These are phyloP conservation scores for Talpa occidentalis DNA, from an alignment of 2,113 vertebrate species.

Conservation along the genomic window DNA sequence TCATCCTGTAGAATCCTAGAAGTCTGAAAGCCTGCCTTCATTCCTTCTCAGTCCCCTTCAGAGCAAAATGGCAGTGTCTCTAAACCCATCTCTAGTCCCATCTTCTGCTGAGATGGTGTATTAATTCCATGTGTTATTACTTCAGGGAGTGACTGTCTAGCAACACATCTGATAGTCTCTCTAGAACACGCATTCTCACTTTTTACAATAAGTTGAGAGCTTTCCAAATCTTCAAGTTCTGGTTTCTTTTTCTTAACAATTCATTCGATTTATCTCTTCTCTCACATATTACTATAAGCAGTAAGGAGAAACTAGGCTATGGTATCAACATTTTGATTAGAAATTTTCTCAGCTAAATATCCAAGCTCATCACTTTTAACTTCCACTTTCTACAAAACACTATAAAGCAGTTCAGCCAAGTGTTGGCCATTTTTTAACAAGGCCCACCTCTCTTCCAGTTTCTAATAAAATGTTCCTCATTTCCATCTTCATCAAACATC, in stretches of 20 bases:
- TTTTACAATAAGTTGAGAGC: neutral
- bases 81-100: neutral
- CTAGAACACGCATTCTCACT: neutral
- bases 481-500: neutral
- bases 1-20: neutral
- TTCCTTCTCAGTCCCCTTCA: neutral
- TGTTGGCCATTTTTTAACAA: neutral
- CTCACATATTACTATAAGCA: neutral
- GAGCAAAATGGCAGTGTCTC: neutral
- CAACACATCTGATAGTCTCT: neutral
- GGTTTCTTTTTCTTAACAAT: conserved; percentile 27
- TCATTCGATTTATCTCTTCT: conserved; percentile 22
- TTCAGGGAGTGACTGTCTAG: neutral
- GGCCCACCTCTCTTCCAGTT: neutral
- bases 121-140: neutral
- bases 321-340: neutral
- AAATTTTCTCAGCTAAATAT: neutral
- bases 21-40: neutral
- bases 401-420: neutral
- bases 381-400: conserved; percentile 29
- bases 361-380: neutral
- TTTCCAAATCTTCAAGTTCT: neutral
- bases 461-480: neutral
- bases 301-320: conserved; percentile 17
- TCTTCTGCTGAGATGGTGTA: neutral